Evolutionary conservation across 30 jellyfish, hydroid and myxozoan genomes (phyloP).

Genomic region (Clytia hemisphaerica): DNA sequence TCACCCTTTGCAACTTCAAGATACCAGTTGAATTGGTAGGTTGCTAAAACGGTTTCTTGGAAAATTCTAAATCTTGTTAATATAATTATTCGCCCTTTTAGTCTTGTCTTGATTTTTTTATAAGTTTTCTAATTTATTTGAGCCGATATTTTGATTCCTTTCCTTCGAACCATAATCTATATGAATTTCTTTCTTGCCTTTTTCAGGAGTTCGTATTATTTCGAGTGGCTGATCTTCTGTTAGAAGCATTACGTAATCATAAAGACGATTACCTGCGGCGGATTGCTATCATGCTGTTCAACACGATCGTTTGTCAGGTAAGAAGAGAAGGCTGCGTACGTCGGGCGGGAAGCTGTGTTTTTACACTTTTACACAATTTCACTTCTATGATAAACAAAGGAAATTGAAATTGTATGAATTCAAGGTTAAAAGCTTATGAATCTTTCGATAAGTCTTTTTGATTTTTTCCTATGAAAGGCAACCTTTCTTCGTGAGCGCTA

Average conservation of each 20-base stretch:
- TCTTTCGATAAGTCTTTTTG: background rate
- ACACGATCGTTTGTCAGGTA: constrained; percentile 50
- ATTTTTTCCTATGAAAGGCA: background rate
- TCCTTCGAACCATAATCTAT: background rate
- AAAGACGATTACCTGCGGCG: constrained; percentile 28
- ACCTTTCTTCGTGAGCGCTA: no score
- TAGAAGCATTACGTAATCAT: constrained; percentile 28
- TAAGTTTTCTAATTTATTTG: background rate
- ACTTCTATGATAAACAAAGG: background rate
- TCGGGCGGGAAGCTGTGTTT: no score
- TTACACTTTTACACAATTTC: no score
- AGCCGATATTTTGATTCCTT: background rate
- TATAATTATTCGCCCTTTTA: no score
- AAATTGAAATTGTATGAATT: background rate
- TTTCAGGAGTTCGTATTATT: constrained; percentile 33
- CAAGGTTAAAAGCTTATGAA: no score
- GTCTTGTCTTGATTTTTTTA: background rate
- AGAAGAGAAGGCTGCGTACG: background rate
- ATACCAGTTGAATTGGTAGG: constrained; percentile 56
- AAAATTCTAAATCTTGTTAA: no score
- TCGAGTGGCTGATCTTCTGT: constrained; percentile 26
- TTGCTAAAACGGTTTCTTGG: no score
- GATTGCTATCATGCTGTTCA: constrained; percentile 32
- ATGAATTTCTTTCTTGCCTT: background rate
- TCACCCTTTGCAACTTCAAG: constrained; percentile 39